phyloP scores from a whole-genome alignment of 2,888 invertebrate genomes.

The Mycogona germanica region DNA sequence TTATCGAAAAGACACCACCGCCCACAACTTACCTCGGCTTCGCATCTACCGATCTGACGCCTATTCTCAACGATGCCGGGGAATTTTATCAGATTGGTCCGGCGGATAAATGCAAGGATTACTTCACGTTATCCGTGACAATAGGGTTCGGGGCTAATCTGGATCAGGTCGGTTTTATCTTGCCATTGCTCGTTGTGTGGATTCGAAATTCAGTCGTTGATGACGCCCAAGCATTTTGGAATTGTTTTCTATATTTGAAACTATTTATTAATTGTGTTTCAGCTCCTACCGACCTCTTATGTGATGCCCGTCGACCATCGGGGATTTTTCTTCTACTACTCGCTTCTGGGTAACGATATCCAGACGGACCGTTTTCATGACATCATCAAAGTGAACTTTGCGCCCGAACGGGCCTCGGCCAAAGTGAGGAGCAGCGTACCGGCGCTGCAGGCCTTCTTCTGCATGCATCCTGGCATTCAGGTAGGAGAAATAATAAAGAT shows the following conservation, averaged over 20 bases:
- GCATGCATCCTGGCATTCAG: constrained; percentile 33
- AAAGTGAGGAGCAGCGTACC: constrained; percentile 32
- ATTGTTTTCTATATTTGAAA: no score
- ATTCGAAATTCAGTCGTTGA: not conserved
- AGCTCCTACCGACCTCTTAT: constrained; percentile 31
- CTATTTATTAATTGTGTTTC: constrained; percentile 21
- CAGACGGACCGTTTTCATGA: constrained; percentile 35
- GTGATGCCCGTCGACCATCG: constrained; percentile 27
- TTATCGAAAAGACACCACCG: not conserved
- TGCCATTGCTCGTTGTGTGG: not conserved
- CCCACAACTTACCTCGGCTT: not conserved
- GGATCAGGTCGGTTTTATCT: constrained; percentile 29
- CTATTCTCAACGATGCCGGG: constrained; percentile 27
- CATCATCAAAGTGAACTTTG: constrained; percentile 34
- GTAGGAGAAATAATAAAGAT: constrained; percentile 24
- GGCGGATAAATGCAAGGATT: constrained; percentile 29
- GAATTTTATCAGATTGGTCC: constrained; percentile 38
- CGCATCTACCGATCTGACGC: constrained; percentile 18
- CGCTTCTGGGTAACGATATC: constrained; percentile 36
- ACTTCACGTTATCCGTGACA: constrained; percentile 36
- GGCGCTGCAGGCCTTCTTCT: constrained; percentile 31
- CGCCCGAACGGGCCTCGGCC: constrained; percentile 37
- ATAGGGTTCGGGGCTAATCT: constrained; percentile 36
- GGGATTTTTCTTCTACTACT: constrained; percentile 37
- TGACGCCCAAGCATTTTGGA: constrained; percentile 13